These are phyloP conservation scores for Antheraea pernyi DNA, from an alignment of 1,140 invertebrate genomes.

Conservation along the genomic window DNA sequence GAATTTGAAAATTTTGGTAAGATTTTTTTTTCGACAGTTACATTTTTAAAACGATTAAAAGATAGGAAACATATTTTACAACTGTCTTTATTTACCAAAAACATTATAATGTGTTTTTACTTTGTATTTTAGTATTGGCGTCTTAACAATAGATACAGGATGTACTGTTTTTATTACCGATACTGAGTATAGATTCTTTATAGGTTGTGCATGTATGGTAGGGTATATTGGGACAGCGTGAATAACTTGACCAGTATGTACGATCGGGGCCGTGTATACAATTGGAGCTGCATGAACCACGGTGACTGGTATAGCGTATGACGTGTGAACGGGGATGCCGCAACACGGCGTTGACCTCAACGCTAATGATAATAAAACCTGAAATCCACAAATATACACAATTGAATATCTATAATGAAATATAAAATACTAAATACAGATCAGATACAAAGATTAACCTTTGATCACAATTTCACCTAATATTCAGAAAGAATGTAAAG, in stretches of 20 bases:
- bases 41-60: constrained; percentile 14
- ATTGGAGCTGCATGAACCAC: constrained; percentile 46
- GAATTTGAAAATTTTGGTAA: too few relatives aligned
- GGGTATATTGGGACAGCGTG: constrained; percentile 37
- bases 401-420: too few relatives aligned
- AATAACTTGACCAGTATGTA: constrained; percentile 4
- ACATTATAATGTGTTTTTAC: constrained; percentile 41
- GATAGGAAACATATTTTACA: neutral
- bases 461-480: too few relatives aligned
- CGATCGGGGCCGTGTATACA: constrained; percentile 17
- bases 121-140: constrained; percentile 28
- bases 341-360: neutral
- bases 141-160: constrained; percentile 26
- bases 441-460: too few relatives aligned
- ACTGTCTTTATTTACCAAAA: constrained; percentile 30
- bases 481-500: too few relatives aligned
- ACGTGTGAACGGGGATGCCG: neutral
- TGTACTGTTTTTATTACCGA: constrained; percentile 19
- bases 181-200: constrained; percentile 14
- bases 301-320: constrained; percentile 16
- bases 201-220: constrained; percentile 33
- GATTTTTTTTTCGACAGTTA: neutral
- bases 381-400: neutral
- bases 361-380: neutral
- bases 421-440: too few relatives aligned